phyloP scores from a whole-genome alignment of 2,888 invertebrate species.

The Meta bourneti region DNA sequence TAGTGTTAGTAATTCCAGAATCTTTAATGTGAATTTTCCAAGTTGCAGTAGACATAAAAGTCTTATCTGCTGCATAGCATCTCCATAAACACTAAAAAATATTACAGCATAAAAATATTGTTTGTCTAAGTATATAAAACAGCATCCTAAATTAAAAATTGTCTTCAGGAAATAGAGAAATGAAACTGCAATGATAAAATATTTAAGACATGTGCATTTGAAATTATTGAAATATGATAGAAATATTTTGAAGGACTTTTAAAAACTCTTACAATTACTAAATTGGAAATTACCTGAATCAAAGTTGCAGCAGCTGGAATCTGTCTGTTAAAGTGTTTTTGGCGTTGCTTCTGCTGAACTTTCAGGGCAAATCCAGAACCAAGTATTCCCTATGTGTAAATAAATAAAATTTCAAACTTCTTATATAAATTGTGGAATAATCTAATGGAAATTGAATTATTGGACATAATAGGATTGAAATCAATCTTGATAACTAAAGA shows the following conservation, averaged over 20 bases:
- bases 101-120: not conserved
- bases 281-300: constrained; percentile 83
- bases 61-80: constrained; percentile 96
- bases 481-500: no score
- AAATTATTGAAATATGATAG: not conserved
- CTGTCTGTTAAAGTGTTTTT: constrained; percentile 95
- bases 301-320: constrained; percentile 95
- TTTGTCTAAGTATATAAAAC: not conserved
- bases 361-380: constrained; percentile 96
- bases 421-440: no score
- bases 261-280: not conserved
- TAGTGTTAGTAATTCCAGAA: constrained; percentile 43
- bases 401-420: not conserved
- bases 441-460: no score
- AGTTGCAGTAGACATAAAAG: constrained; percentile 93
- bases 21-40: constrained; percentile 90
- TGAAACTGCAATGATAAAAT: not conserved
- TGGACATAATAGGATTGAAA: no score
- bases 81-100: constrained; percentile 91
- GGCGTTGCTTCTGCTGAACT: constrained; percentile 95
- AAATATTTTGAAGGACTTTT: not conserved
- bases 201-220: not conserved
- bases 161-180: not conserved
- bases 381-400: constrained; percentile 86
- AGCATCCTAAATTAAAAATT: not conserved